phyloP scores from a whole-genome alignment of 1,140 invertebrate genomes.

The Holotrichia oblita region DNA sequence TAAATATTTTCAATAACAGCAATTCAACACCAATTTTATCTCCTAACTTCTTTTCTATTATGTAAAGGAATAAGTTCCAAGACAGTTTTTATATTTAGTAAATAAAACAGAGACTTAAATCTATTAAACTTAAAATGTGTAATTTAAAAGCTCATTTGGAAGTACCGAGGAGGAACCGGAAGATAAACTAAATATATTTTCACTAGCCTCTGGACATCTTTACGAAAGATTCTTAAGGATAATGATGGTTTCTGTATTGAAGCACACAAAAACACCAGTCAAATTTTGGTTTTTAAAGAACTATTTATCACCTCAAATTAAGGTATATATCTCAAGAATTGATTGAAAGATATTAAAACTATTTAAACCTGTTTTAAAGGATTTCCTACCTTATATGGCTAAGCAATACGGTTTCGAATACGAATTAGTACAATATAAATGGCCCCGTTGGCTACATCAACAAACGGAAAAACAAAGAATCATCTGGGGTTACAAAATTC shows the following conservation, averaged over 20 bases:
- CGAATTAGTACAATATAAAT: slow-evolving; percentile 99
- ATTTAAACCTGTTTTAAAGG: slow-evolving; percentile 65
- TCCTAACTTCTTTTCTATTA: too few relatives aligned
- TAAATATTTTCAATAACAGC: too few relatives aligned
- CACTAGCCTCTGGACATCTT: slow-evolving; percentile 97
- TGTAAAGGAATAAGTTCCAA: too few relatives aligned
- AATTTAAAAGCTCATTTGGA: slow-evolving; percentile 73
- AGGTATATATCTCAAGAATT: slow-evolving; percentile 67
- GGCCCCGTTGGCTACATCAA: slow-evolving; percentile 97
- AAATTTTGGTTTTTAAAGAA: slow-evolving; percentile 99
- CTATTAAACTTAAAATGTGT: too few relatives aligned
- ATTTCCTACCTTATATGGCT: slow-evolving; percentile 96
- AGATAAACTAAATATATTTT: slow-evolving; percentile 98
- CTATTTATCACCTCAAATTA: slow-evolving; percentile 96
- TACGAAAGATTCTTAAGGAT: slow-evolving; percentile 98
- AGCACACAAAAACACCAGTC: slow-evolving; percentile 96
- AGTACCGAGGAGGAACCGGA: slow-evolving; percentile 74
- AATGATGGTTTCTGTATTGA: slow-evolving; percentile 98
- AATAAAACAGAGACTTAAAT: too few relatives aligned
- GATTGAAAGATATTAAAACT: not conserved
- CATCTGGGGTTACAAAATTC: slow-evolving; percentile 99
- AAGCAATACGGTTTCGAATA: slow-evolving; percentile 97
- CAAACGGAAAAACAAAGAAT: slow-evolving; percentile 99
- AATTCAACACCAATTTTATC: too few relatives aligned
- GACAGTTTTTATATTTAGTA: too few relatives aligned